phyloP scores from a whole-genome alignment of 1,140 invertebrate species.

The Atta colombica region DNA sequence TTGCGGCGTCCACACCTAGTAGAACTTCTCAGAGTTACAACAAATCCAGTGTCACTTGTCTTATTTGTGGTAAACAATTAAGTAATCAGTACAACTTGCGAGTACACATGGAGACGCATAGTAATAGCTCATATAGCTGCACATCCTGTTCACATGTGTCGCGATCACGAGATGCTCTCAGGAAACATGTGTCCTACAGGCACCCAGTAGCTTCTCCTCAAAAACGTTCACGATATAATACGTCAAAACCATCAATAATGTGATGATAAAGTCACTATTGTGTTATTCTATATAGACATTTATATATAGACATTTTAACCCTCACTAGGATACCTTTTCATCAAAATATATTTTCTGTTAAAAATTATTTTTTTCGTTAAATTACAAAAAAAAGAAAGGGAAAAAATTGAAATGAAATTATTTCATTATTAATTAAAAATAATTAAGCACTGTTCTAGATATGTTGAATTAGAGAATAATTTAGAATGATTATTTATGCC shows the following conservation, averaged over 20 bases:
- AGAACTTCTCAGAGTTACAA: slow-evolving; percentile 81
- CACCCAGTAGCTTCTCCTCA: slow-evolving; percentile 89
- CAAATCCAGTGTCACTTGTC: slow-evolving; percentile 91
- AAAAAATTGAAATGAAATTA: slow-evolving; percentile 50
- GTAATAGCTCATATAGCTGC: slow-evolving; percentile 93
- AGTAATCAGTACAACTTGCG: slow-evolving; percentile 96
- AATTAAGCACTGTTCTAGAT: neutral
- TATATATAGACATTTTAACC: slow-evolving; percentile 58
- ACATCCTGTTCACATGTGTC: slow-evolving; percentile 94
- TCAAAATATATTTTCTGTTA: slow-evolving; percentile 34
- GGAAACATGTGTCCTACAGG: slow-evolving; percentile 95
- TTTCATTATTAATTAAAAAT: slow-evolving; percentile 61
- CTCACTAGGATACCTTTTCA: slow-evolving; percentile 48
- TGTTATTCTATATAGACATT: slow-evolving; percentile 50
- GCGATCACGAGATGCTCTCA: slow-evolving; percentile 93
- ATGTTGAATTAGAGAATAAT: slow-evolving; percentile 44
- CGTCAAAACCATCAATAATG: slow-evolving; percentile 74
- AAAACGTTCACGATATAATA: slow-evolving; percentile 83
- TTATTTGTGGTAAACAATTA: slow-evolving; percentile 94
- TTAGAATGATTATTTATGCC: slow-evolving; percentile 21
- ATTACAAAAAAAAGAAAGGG: slow-evolving; percentile 7
- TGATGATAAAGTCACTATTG: slow-evolving; percentile 52
- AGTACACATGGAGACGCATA: slow-evolving; percentile 96
- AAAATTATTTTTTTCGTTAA: slow-evolving; percentile 32
- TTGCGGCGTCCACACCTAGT: slow-evolving; percentile 70